A percentile compares a stretch with the other conserved stretches of the same genome.
phyloP scores from a whole-genome alignment of 2,797 vertebrate species.

The Poeciliopsis turneri region DNA sequence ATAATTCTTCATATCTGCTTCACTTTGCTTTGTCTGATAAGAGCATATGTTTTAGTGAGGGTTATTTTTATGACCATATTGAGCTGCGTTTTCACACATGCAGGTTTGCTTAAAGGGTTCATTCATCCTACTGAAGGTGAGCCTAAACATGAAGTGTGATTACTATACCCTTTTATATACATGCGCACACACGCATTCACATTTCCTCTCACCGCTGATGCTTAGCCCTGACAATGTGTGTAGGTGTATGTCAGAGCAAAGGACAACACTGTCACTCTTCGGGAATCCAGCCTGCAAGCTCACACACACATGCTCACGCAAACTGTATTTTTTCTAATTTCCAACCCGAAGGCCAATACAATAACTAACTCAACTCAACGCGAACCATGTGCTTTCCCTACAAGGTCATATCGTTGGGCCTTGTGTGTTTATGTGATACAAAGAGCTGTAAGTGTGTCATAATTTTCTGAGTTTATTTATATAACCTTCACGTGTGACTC shows the following conservation, averaged over 20 bases:
- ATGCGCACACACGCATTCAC: slow-evolving; percentile 21
- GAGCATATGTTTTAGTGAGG: background rate
- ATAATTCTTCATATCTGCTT: slow-evolving; percentile 30
- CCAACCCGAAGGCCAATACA: slow-evolving; percentile 56
- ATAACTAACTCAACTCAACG: slow-evolving; percentile 56
- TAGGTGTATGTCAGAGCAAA: slow-evolving; percentile 74
- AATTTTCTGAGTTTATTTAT: slow-evolving; percentile 47
- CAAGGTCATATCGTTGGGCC: slow-evolving; percentile 55
- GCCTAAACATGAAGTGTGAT: slow-evolving; percentile 68
- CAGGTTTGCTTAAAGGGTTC: slow-evolving; percentile 13
- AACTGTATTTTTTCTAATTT: slow-evolving; percentile 59
- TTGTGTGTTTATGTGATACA: slow-evolving; percentile 42
- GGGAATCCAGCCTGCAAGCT: slow-evolving; percentile 44
- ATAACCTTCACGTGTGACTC: slow-evolving; percentile 26
- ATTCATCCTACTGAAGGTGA: slow-evolving; percentile 65
- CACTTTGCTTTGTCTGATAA: slow-evolving; percentile 14
- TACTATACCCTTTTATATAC: slow-evolving; percentile 53
- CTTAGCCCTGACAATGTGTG: slow-evolving; percentile 72
- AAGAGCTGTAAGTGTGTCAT: slow-evolving; percentile 39
- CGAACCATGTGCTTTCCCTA: slow-evolving; percentile 16
- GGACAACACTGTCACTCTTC: slow-evolving; percentile 78
- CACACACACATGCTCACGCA: slow-evolving; percentile 36
- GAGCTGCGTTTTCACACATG: slow-evolving; percentile 22
- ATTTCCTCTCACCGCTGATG: slow-evolving; percentile 53
- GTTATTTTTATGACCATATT: slow-evolving; percentile 37